These are phyloP conservation scores for Drosophila neonasuta DNA, from an alignment of 2,888 invertebrate species.

Conservation along the genomic window DNA sequence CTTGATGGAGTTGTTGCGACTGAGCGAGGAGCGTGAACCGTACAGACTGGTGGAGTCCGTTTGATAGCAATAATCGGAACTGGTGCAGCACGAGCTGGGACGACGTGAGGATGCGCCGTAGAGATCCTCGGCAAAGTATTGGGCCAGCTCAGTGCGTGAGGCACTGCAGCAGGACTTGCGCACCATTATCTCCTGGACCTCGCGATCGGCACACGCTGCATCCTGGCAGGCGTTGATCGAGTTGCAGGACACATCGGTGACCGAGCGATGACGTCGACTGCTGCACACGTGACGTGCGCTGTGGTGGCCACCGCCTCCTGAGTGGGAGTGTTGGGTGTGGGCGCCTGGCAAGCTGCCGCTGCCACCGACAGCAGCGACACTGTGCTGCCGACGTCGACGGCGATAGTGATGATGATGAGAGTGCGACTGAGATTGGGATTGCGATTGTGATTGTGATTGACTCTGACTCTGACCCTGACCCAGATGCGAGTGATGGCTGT, in stretches of 20 bases:
- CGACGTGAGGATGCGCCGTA: slow-evolving; percentile 80
- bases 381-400: slow-evolving; percentile 58
- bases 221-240: slow-evolving; percentile 79
- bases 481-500: slow-evolving; percentile 70
- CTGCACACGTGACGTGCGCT: slow-evolving; percentile 63
- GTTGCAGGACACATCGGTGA: slow-evolving; percentile 80
- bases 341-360: slow-evolving; percentile 73
- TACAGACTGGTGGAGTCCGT: slow-evolving; percentile 82
- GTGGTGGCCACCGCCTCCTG: slow-evolving; percentile 39
- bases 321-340: slow-evolving; percentile 56
- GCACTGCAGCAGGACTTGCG: slow-evolving; percentile 78
- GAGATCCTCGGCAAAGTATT: slow-evolving; percentile 81
- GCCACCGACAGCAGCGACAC: slow-evolving; percentile 61
- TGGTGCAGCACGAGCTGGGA: slow-evolving; percentile 82
- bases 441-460: slow-evolving; percentile 47
- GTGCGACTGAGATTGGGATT: slow-evolving; percentile 62
- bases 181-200: slow-evolving; percentile 81
- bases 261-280: slow-evolving; percentile 80
- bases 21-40: slow-evolving; percentile 81
- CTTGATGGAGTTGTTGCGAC: slow-evolving; percentile 82
- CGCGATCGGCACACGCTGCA: slow-evolving; percentile 78
- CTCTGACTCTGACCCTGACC: slow-evolving; percentile 31
- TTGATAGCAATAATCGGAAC: slow-evolving; percentile 82
- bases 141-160: slow-evolving; percentile 81
- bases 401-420: slow-evolving; percentile 73